These are phyloP conservation scores for Megatriorchis doriae DNA, from an alignment of 2,113 vertebrate species.

Conservation along the genomic window DNA sequence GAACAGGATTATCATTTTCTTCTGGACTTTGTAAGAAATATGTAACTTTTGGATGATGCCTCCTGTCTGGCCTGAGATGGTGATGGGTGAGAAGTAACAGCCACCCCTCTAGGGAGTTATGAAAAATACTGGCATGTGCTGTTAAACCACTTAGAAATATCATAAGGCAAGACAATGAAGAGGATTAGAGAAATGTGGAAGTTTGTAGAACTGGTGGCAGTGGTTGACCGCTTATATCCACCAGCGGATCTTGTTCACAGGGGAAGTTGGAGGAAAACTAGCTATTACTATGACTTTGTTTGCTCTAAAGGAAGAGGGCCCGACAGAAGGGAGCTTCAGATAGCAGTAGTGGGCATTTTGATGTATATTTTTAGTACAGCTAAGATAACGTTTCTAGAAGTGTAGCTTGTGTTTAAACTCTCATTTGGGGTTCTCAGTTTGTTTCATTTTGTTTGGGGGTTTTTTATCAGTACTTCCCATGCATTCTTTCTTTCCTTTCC, in stretches of 20 bases:
- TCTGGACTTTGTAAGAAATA: not conserved
- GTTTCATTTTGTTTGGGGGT: not conserved
- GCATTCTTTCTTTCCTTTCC: not conserved
- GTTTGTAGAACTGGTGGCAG: not conserved
- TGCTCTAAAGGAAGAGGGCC: constrained; percentile 54
- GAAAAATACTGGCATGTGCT: not conserved
- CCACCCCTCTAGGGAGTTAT: not conserved
- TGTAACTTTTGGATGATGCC: not conserved
- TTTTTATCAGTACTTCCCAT: not conserved
- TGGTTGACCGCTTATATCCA: not conserved
- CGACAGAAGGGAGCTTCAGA: constrained; percentile 53
- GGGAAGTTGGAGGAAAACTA: constrained; percentile 43
- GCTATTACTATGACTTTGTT: constrained; percentile 13
- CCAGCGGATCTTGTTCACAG: not conserved
- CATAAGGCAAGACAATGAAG: not conserved
- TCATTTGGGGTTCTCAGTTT: constrained; percentile 10
- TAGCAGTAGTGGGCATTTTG: constrained; percentile 32
- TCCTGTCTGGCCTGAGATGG: not conserved
- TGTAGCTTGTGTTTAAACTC: not conserved
- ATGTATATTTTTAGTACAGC: constrained; percentile 20
- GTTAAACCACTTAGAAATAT: not conserved
- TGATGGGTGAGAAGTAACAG: not conserved
- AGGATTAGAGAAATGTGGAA: constrained; percentile 3
- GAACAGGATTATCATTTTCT: not conserved
- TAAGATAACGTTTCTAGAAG: not conserved